Evolutionary conservation across 2,888 invertebrate genomes (phyloP), one percentile per base, ranked within the genome.

Genomic region (Zhengitettix transpicula): DNA sequence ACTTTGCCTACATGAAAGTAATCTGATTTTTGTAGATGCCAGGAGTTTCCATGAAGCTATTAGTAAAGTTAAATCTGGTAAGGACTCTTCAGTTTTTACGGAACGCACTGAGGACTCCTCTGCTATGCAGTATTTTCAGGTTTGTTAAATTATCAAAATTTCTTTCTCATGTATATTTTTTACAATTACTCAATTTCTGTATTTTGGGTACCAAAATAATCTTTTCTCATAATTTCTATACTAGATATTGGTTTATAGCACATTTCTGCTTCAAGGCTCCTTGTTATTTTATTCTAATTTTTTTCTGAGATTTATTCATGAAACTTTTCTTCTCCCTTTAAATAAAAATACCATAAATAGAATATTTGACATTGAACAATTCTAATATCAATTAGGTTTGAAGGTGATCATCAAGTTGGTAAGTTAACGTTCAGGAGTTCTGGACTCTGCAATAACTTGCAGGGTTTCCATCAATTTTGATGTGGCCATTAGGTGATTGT

Each of bases 21-120:
- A 1, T 58, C 40, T 9, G 9, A 14, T 57, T 54, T 40, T 69
- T 69, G 55, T 71, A 81, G 89, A 87, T 72, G 82, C 85, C 70
- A 82, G 84, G 72, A 78, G 77, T 69, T 89, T 89, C 75, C 84
- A 87, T 72, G 78, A 84, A 69, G 80, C 84, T 69, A 80, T 90
- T 69, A 78, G 80, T 62, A 85, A 86, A 72, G 80, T 85, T 59
- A 86, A 84, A 72, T 82, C 81, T 67, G 86, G 85, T 55, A 81
- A 82, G 69, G 83, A 83, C 57, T 71, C 78, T 1, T 97, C 96
- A 1, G 89, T 91, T 65, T 97, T 98, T 74, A 89, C 92, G 59
- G 89, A 94, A 68, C 82, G 98, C 70, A 99, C 98, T 40, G 98
- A 99, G 73, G 95, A 97, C 73, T 92, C 96, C 3, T 98, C 98